Base-by-base conservation (phyloP, 2,888 invertebrate species). In the Drosophila pegasa region DNA sequence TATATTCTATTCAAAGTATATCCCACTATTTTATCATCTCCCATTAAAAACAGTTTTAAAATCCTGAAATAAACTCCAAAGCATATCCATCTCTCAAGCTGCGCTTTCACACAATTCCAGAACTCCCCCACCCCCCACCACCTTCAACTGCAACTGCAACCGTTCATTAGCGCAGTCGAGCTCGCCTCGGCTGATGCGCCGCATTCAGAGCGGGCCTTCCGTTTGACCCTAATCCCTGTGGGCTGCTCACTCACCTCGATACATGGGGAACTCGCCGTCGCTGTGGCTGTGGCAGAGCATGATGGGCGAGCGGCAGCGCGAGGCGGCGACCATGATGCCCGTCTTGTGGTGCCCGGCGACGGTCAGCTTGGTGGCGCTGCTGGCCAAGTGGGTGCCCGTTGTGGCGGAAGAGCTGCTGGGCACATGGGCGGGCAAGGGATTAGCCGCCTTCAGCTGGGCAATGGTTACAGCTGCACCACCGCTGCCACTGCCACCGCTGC, bases 211-310 rank as follows among this genome's bases (percentile, higher is more conserved):
- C 7, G 22, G 43, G 29, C 10, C 7, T 25, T 38, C 31, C 20
- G 61, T 25, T 20, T 62, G 62, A 47, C 38, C 63, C 31, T 62
- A 62, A 63, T 63, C 63, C 41, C 6, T 12, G 2, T n/a, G n/a
- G 25, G 7, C 12, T 38, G 18, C 25, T 18, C 40, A 84, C 90
- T 85, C 94, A 96, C 96, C 96, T 95, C 95, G 93, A 93, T 96
- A 96, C 92, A 96, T 94, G 89, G 96, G 96, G 93, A 96, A 96
- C 93, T 96, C 96, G 90, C 96, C 96, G 92, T 96, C 96, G 92
- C 96, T 96, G 93, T 96, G 95, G 92, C 96, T 96, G 93, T 96
- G 96, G 80, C 96, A 96, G 91, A 96, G 94, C 96, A 96, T 96
- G 95, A 96, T 96, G 91, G 95, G 94, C 92, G 94, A 95, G 92